These are phyloP conservation scores for Merops nubicus DNA, from an alignment of 2,113 vertebrate genomes.

Conservation along the genomic window DNA sequence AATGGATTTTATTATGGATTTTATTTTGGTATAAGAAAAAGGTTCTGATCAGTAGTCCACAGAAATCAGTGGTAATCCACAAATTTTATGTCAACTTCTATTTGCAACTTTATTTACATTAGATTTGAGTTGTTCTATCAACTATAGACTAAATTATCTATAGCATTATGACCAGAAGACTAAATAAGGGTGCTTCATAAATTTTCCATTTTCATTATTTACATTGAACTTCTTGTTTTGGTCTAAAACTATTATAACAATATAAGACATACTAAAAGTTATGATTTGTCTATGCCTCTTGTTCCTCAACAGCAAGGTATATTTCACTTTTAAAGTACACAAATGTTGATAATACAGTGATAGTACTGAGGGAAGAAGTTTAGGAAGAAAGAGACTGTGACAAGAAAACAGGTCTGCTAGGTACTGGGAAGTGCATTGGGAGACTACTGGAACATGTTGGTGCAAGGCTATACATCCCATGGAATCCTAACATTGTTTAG, in stretches of 20 bases:
- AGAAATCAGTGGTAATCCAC: not conserved
- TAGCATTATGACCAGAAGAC: not conserved
- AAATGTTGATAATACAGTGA: not conserved
- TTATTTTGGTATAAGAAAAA: not conserved
- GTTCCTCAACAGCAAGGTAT: not conserved
- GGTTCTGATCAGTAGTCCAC: not conserved
- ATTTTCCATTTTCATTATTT: not conserved
- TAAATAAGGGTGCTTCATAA: not conserved
- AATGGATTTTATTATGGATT: not conserved
- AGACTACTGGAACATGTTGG: accelerated
- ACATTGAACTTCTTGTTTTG: not conserved
- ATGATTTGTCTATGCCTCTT: not conserved
- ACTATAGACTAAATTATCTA: not conserved
- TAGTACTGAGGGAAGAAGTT: not conserved
- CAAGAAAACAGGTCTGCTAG: not conserved
- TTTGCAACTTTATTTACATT: not conserved
- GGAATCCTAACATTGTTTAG: no score
- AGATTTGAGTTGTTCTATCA: not conserved
- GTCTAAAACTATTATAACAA: not conserved
- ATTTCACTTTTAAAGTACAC: not conserved
- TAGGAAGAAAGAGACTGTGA: not conserved
- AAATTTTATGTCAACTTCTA: not conserved
- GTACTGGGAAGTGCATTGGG: not conserved
- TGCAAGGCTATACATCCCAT: not conserved
- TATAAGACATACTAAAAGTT: not conserved